phyloP scores from a whole-genome alignment of 2,888 invertebrate species.

The Pammene fasciana region DNA sequence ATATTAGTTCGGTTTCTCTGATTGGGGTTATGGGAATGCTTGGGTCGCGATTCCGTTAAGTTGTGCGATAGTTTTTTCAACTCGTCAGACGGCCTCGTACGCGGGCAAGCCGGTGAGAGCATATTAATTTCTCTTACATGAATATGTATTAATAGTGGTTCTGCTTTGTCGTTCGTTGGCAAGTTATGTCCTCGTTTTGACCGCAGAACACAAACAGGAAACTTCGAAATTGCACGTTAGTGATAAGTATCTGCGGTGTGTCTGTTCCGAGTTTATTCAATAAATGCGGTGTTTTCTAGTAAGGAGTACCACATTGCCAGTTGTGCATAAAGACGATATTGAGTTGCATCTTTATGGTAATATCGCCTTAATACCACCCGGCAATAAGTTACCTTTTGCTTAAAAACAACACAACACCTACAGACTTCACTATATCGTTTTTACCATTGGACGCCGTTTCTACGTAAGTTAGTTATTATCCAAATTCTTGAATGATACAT shows the following conservation, averaged over 20 bases:
- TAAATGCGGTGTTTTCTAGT: background rate
- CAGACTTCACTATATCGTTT: background rate
- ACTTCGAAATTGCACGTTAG: constrained; percentile 30
- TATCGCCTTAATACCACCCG: background rate
- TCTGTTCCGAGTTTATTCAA: constrained; percentile 7
- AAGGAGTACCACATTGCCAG: background rate
- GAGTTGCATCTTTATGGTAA: background rate
- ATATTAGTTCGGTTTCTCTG: constrained; percentile 8
- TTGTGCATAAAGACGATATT: background rate
- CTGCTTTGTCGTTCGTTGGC: constrained; percentile 18
- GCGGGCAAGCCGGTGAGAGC: constrained; percentile 37
- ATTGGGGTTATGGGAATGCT: constrained; percentile 41
- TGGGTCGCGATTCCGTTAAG: constrained; percentile 44
- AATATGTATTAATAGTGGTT: constrained; percentile 43
- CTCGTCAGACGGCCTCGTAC: constrained; percentile 43
- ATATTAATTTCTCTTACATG: constrained; percentile 46
- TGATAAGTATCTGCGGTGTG: constrained; percentile 21
- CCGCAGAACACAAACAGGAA: constrained; percentile 34
- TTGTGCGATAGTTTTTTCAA: constrained; percentile 44
- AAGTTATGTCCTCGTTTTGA: constrained; percentile 32
- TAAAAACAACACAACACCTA: background rate
- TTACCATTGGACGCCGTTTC: background rate
- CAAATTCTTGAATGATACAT: background rate
- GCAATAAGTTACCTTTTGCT: background rate
- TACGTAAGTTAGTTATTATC: background rate